Base-by-base conservation (phyloP, 2,888 invertebrate genomes). In the Zele albiditarsus region DNA sequence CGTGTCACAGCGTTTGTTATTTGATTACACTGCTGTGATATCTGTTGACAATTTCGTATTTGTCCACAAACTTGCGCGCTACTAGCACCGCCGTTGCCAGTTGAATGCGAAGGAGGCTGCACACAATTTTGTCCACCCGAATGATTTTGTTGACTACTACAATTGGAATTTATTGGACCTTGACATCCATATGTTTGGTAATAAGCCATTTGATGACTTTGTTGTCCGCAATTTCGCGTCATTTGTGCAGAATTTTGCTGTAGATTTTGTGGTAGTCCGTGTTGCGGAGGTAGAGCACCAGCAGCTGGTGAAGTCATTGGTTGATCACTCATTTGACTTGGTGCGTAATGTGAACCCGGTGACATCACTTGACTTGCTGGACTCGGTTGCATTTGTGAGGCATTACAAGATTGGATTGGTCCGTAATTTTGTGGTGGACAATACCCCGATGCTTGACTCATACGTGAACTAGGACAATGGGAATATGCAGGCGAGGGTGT, bases 291-390 rank as follows among this genome's bases (percentile, higher is more conserved):
- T 0, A 88, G 73, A 0, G 89, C 86, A 4, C 88, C 89, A 2
- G 89, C 88, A 1, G 88, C 88, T 3, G 89, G 89, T 0, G 89
- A 89, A 0, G 85, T 88, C 78, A 88, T 80, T 2, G 89, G 88
- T 65, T 89, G 89, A 74, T 89, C 88, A 75, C 85, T 89, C 4
- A 84, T 79, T 70, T 88, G 87, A 78, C 84, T 84, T 33, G 86
- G 82, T 0, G 86, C 83, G 65, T 88, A 88, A 49, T 88, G 87
- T n/a, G 89, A 87, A 14, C 86, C 87, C 2, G 88, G 88, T 20
- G 88, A 88, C 87, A 88, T 87, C 0, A 87, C 86, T 72, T 87
- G 88, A 3, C 85, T 84, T 0, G 83, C 77, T 8, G 87, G 87
- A 66, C 84, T 85, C 1, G 82, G 68, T 71, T 82, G 76, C 82